Evolutionary conservation across 2,888 invertebrate genomes (phyloP).

Genomic region (Caenorhabditis angaria): DNA sequence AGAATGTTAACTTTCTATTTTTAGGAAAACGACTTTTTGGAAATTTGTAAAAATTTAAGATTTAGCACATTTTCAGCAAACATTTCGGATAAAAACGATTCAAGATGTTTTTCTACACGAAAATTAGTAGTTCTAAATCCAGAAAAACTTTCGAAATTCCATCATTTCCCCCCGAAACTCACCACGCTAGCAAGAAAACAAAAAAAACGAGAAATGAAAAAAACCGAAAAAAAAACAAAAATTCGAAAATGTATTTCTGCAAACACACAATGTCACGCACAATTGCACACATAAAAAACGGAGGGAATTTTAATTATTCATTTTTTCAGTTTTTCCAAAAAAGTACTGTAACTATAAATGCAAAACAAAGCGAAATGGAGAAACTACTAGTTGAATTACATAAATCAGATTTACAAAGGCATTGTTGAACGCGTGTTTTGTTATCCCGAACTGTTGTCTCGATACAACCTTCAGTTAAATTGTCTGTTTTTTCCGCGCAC

Average conservation of each 20-base stretch:
- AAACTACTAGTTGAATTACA: conserved; percentile 28
- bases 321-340: neutral
- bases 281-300: neutral
- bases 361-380: neutral
- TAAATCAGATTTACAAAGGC: conserved; percentile 36
- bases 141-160: too few species aligned
- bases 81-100: too few species aligned
- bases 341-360: neutral
- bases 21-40: too few species aligned
- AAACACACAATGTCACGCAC: neutral
- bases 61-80: too few species aligned
- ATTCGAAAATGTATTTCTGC: neutral
- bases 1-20: too few species aligned
- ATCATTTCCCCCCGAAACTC: too few species aligned
- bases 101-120: too few species aligned
- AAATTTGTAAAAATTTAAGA: too few species aligned
- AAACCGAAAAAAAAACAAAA: neutral
- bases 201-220: neutral
- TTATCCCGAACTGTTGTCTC: conserved; percentile 42
- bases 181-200: too few species aligned
- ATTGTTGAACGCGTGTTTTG: conserved; percentile 41
- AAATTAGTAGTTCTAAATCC: too few species aligned
- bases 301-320: neutral
- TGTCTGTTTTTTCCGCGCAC: conserved; percentile 43
- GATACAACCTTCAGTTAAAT: conserved; percentile 43